Evolutionary conservation across 1,140 invertebrate species (phyloP).

Genomic region (Eulimnadia texana): DNA sequence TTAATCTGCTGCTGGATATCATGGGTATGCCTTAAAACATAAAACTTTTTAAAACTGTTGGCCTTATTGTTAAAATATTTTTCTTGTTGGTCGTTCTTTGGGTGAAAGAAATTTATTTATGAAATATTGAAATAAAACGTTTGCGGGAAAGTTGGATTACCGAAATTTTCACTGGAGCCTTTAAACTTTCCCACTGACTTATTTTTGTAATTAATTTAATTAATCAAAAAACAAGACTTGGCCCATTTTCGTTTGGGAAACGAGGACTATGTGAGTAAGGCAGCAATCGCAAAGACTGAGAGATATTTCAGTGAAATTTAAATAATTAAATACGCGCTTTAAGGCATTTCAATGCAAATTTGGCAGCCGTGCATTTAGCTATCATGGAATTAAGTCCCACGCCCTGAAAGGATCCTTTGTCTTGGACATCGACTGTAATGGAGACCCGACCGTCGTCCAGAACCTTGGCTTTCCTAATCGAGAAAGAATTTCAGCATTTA

Average conservation of each 20-base stretch:
- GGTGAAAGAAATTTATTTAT: neutral
- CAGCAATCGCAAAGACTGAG: too few relatives aligned
- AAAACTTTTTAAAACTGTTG: neutral
- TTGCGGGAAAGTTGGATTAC: too few relatives aligned
- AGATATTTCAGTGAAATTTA: too few relatives aligned
- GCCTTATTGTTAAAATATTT: neutral
- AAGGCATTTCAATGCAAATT: constrained; percentile 52
- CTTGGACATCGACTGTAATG: constrained; percentile 93
- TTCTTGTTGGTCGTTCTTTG: neutral
- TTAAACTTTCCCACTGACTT: too few relatives aligned
- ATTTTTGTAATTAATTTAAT: too few relatives aligned
- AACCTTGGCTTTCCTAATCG: constrained; percentile 72
- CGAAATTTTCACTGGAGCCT: too few relatives aligned
- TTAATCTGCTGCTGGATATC: constrained; percentile 6
- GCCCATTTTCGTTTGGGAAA: too few relatives aligned
- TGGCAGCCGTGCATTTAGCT: constrained; percentile 96
- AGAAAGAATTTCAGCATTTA: neutral
- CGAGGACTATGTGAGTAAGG: too few relatives aligned
- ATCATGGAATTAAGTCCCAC: constrained; percentile 96
- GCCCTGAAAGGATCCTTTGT: constrained; percentile 88
- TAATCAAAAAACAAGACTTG: too few relatives aligned
- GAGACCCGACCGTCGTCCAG: constrained; percentile 41
- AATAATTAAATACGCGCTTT: too few relatives aligned
- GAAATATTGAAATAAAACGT: neutral
- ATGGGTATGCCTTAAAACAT: constrained; percentile 5